A percentile compares a stretch with the other conserved stretches of the same genome.
Evolutionary conservation across 2,113 vertebrate genomes (phyloP).

Genomic region (Isurus oxyrinchus): DNA sequence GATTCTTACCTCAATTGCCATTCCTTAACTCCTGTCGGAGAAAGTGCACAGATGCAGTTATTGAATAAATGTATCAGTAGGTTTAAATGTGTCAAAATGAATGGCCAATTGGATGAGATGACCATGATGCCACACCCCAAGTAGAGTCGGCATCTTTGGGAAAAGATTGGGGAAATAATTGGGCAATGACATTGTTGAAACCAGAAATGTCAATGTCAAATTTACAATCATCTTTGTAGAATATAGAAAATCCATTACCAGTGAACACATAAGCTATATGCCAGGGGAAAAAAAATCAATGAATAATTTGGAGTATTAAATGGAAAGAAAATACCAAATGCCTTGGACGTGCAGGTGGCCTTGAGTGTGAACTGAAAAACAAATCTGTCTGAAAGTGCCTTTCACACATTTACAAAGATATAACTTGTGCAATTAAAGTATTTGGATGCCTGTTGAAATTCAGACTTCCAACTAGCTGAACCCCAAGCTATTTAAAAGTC

Average conservation of each 20-base stretch:
- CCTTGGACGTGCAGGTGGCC: not conserved
- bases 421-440: not conserved
- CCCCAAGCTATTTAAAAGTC: not conserved
- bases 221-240: too few relatives aligned
- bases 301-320: not conserved
- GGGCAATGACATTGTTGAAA: too few relatives aligned
- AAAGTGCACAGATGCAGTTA: not conserved
- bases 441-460: not conserved
- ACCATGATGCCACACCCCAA: not conserved
- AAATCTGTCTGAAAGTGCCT: too few relatives aligned
- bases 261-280: not conserved
- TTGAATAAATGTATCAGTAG: not conserved
- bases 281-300: not conserved
- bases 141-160: not conserved
- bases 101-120: not conserved
- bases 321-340: not conserved
- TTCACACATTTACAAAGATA: not conserved
- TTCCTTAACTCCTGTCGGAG: not conserved
- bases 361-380: not conserved
- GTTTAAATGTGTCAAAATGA: not conserved
- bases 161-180: not conserved
- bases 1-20: not conserved
- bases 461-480: not conserved
- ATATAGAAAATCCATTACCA: not conserved
- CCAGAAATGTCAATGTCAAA: too few relatives aligned